Evolutionary conservation across 2,888 invertebrate species (phyloP).

Genomic region (Cephus pulcher): DNA sequence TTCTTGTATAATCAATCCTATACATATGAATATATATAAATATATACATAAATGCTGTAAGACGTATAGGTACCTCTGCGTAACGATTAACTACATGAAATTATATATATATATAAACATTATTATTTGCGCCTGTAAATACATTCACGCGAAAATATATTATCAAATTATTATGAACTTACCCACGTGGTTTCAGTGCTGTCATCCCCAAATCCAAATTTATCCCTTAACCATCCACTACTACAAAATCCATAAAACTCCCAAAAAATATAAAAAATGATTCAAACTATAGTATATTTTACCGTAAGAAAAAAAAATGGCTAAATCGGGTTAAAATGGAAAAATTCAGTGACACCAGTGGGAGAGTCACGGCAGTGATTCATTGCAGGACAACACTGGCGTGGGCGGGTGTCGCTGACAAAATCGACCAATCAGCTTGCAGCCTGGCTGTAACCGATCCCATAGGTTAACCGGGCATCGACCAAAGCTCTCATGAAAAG

Average conservation of each 20-base stretch:
- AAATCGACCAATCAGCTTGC: slow-evolving; percentile 62
- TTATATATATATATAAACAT: slow-evolving; percentile 31
- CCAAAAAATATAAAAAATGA: not conserved
- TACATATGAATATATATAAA: slow-evolving; percentile 36
- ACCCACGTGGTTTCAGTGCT: not conserved
- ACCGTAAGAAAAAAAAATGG: not conserved
- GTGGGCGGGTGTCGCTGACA: slow-evolving; percentile 66
- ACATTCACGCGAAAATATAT: slow-evolving; percentile 66
- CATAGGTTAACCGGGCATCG: slow-evolving; percentile 61
- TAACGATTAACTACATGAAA: slow-evolving; percentile 39
- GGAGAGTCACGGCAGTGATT: slow-evolving; percentile 10
- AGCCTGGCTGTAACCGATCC: slow-evolving; percentile 62
- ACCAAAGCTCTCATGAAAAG: slow-evolving; percentile 52
- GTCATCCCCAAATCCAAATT: not conserved
- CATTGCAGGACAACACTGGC: slow-evolving; percentile 51
- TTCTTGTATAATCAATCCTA: slow-evolving; percentile 59
- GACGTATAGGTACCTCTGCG: slow-evolving; percentile 47
- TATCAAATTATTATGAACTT: slow-evolving; percentile 63
- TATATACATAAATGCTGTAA: slow-evolving; percentile 46
- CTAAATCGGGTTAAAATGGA: not conserved
- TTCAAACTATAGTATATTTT: not conserved
- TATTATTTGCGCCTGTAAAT: slow-evolving; percentile 65
- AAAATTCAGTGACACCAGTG: not conserved
- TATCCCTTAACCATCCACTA: not conserved
- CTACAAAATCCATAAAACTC: not conserved